A percentile compares a stretch with the other conserved stretches of the same genome.
Evolutionary conservation across 2,888 invertebrate genomes (phyloP).

Genomic region (Drosophila helvetica): DNA sequence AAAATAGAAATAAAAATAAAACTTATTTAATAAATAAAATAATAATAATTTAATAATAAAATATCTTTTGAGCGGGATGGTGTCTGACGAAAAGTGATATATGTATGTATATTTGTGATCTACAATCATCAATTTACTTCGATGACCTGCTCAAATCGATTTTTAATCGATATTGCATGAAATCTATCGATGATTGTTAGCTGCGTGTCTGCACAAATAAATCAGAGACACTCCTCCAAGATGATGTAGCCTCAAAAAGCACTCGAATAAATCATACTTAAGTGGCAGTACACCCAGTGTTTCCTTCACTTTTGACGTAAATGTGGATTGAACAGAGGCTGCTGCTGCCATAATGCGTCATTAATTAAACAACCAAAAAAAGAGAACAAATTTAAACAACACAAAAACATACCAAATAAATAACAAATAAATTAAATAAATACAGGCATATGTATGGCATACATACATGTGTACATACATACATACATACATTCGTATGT

Average conservation of each 20-base stretch:
- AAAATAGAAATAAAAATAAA: no score
- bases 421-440: constrained; percentile 77
- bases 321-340: constrained; percentile 45
- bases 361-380: constrained; percentile 59
- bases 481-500: background rate
- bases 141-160: no score
- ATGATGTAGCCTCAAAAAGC: constrained; percentile 11
- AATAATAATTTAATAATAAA: no score
- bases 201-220: constrained; percentile 2
- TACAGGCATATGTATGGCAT: constrained; percentile 33
- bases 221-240: constrained; percentile 10
- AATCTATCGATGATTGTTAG: background rate
- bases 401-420: constrained; percentile 67
- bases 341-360: constrained; percentile 60
- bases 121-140: no score
- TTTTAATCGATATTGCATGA: background rate
- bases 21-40: no score
- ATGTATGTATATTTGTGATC: no score
- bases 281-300: constrained; percentile 14
- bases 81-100: no score
- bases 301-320: constrained; percentile 54
- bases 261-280: constrained; percentile 39
- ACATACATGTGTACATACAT: no score
- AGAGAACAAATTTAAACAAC: constrained; percentile 44
- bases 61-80: no score